Evolutionary conservation across 1,140 invertebrate species (phyloP), one percentile per base, ranked within the genome.

Genomic region (Heliothis subflexa): DNA sequence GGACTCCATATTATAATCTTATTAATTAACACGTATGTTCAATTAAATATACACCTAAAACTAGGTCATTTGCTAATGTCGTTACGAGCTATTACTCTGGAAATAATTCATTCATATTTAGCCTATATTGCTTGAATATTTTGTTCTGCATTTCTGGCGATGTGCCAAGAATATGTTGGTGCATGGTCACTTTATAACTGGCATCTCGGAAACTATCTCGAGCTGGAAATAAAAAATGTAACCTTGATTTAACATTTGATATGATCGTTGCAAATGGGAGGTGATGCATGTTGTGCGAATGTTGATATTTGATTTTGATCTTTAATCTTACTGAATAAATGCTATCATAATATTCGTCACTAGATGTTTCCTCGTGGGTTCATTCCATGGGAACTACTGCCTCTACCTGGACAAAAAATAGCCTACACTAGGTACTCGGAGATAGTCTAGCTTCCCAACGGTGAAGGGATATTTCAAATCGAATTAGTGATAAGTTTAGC

Each of bases 181-280:
- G 75, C 74, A 83, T 82, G 82, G 82, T 85, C 83, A 83, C 81
- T 88, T 83, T 88, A 86, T 86, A 84, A 82, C 81, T 70, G 79
- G 82, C 85, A 85, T 75, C 73, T 75, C 73, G 73, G 57, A 75
- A 68, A 75, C 73, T 75, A 75, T 75, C 73, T 16, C 7, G 59
- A 18, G 68, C 75, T 78, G 47, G 61, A 75, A 70, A 78, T 79
- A 78, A 78, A 75, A 70, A 66, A 57, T 9, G 40, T 72, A 78
- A 75, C 73, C 73, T 75, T 75, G 73, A 62, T 75, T 28, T 62
- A 62, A 64, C 28, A 13, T 62, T 52, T 62, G 57, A 75, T 62
- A 64, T n/a, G 25, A 49, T 55, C 47, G 47, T 62, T 50, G 45
- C 59, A 47, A 52, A 33, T 14, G 59, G 47, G 7, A 47, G 47